These are phyloP conservation scores for human (Homo sapiens) DNA, from an alignment of 2,113 vertebrate genomes.

Conservation along the genomic window GRCh38 chr13:59207501-59208000, in stretches of 20 bases:
- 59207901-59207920: conserved; percentile 27
- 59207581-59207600: background rate
- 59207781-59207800: conserved; percentile 54
- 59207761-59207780: conserved; percentile 35
- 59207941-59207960: background rate
- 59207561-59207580: background rate
- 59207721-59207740: background rate
- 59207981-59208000: background rate
- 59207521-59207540: background rate
- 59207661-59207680: background rate
- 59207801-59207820: background rate
- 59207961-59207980: background rate
- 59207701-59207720: background rate
- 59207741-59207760: background rate
- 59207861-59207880: background rate
- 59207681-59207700: background rate
- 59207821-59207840: background rate
- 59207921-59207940: background rate
- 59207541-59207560: background rate
- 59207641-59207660: background rate
- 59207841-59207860: background rate
- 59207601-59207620: background rate
- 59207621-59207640: background rate
- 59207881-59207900: conserved; percentile 7
- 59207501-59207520: background rate